Evolutionary conservation across 2,888 invertebrate species (phyloP), one percentile per base, ranked within the genome.

Genomic region (Amblyteles armatorius): DNA sequence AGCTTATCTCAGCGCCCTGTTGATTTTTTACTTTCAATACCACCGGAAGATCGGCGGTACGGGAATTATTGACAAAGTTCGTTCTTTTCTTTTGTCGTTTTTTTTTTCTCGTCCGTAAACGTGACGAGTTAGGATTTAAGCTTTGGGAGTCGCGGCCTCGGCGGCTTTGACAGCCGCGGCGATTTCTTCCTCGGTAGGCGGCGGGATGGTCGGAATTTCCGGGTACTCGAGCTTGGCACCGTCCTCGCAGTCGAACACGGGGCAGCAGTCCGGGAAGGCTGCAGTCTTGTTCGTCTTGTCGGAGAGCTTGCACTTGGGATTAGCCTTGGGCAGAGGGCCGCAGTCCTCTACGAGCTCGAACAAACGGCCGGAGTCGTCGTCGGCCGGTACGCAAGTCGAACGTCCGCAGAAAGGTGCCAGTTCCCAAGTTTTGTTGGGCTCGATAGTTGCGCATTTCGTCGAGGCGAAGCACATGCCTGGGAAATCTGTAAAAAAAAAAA

Each of bases 381-480:
- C 97, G 88, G 96, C 96, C 89, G 96, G 95, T 3, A 98, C 97
- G 94, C 98, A 98, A 79, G 97, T 97, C 90, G 97, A 97, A 88
- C 97, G 96, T n/a, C 98, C 98, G 92, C 98, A 98, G 96, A 98
- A 98, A 5, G 98, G 98, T 2, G 97, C 95, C 90, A 98, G 94
- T 79, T 98, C 98, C 98, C 98, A 98, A 83, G 96, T 95, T 94
- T 97, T 96, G 85, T 96, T 97, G 2, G 97, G 97, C 92, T 98
- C 97, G 76, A 98, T 96, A 16, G 98, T 98, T 57, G 97, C 97
- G 94, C 98, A 98, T 81, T 96, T 96, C 80, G 98, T 98, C 6
- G 98, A 98, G 0, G 98, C 98, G 94, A 98, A 98, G 92, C 98
- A 98, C 96, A 97, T 96, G 55, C 97, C 97, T 69, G 98, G 98